These are phyloP conservation scores for Sinosuthora webbiana DNA, from an alignment of 2,113 vertebrate species.

Conservation along the genomic window DNA sequence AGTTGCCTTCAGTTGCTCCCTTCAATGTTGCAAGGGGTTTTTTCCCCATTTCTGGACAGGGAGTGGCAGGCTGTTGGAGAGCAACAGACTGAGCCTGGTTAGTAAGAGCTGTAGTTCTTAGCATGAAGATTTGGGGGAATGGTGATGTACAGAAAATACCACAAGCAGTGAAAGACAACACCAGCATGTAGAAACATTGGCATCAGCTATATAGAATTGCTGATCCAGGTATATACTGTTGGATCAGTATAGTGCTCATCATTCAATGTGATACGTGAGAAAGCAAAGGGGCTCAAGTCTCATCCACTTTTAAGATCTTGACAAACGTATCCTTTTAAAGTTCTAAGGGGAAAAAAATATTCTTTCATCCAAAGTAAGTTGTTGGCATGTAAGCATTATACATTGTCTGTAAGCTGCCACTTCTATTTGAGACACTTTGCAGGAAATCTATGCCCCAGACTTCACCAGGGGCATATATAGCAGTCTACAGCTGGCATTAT, in stretches of 20 bases:
- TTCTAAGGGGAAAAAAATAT: not conserved
- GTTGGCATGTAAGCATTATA: not conserved
- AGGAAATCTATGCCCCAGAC: not conserved
- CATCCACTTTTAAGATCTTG: not conserved
- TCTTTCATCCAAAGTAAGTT: not conserved
- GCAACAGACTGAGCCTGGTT: not conserved
- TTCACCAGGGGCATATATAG: not conserved
- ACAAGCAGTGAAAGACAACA: not conserved
- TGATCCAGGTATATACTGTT: not conserved
- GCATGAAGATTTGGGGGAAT: not conserved
- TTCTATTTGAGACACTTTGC: not conserved
- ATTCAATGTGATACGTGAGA: not conserved
- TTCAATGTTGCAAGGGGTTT: fast-evolving
- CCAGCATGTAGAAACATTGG: not conserved
- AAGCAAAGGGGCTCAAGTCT: not conserved
- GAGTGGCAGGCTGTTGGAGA: not conserved
- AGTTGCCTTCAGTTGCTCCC: not conserved
- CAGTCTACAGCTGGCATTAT: not conserved
- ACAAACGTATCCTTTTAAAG: not conserved
- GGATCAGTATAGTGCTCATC: not conserved
- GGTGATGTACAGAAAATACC: not conserved
- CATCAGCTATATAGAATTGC: not conserved
- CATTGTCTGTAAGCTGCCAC: not conserved
- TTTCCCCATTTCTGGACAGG: not conserved
- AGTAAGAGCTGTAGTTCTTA: not conserved